These are phyloP conservation scores for Heteronetta atricapilla DNA, from an alignment of 2,113 vertebrate species.

Conservation along the genomic window DNA sequence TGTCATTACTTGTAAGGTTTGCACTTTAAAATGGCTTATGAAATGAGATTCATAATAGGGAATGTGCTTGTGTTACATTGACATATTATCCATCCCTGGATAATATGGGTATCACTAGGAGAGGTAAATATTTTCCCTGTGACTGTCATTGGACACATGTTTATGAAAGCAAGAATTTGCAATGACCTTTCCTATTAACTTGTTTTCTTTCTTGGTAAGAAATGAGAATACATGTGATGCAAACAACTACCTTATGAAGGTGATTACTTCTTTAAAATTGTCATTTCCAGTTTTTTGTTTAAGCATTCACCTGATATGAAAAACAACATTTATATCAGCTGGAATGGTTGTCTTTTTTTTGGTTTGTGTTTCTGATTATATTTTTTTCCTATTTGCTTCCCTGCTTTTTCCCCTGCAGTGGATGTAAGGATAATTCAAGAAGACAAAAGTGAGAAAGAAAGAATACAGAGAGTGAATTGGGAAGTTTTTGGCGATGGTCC, in stretches of 20 bases:
- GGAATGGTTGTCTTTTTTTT: not conserved
- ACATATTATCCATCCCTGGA: too few relatives aligned
- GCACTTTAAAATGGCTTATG: not conserved
- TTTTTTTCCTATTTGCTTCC: not conserved
- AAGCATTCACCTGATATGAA: not conserved
- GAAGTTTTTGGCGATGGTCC: conserved; percentile 83
- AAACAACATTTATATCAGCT: not conserved
- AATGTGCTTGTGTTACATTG: not conserved
- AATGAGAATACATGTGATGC: not conserved
- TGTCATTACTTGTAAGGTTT: not conserved
- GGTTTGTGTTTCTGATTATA: too few relatives aligned
- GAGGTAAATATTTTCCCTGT: not conserved
- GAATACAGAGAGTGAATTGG: conserved; percentile 76
- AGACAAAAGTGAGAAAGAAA: conserved; percentile 76
- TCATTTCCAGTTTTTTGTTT: not conserved
- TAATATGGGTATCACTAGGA: not conserved
- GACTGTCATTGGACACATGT: not conserved
- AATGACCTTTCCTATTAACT: not conserved
- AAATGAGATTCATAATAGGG: not conserved
- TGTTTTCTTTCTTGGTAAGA: not conserved
- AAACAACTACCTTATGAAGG: not conserved
- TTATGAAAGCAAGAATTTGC: not conserved
- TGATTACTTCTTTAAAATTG: not conserved
- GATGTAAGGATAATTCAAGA: conserved; percentile 83
- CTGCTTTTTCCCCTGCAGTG: conserved; percentile 20